Evolutionary conservation across 2,113 vertebrate species (phyloP).

Genomic region (Atractosteus spatula): DNA sequence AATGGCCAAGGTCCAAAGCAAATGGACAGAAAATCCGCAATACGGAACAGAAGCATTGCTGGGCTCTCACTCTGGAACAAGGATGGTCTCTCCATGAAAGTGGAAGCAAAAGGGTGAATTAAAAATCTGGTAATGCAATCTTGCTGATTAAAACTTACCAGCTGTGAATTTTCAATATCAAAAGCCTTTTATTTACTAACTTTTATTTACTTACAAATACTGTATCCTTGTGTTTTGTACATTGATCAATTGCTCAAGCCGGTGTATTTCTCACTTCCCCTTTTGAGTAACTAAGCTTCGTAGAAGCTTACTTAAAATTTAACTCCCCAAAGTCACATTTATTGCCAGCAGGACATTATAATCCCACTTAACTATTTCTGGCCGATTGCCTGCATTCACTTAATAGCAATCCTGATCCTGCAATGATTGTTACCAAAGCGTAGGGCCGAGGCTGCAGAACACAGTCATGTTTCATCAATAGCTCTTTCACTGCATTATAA

Average conservation of each 20-base stretch:
- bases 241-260: conserved; percentile 5
- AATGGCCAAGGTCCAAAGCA: too few species aligned
- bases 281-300: background rate
- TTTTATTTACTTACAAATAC: too few species aligned
- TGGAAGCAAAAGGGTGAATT: too few species aligned
- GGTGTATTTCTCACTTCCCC: background rate
- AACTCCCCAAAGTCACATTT: background rate
- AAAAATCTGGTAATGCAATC: background rate
- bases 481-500: conserved; percentile 1
- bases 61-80: too few species aligned
- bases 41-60: too few species aligned
- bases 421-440: background rate
- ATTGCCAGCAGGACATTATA: background rate
- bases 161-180: background rate
- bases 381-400: conserved; percentile 12
- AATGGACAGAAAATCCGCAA: too few species aligned
- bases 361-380: conserved; percentile 1
- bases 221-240: conserved; percentile 2
- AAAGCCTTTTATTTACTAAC: too few species aligned
- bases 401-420: background rate
- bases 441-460: background rate
- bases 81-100: too few species aligned
- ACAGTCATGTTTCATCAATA: conserved; percentile 9
- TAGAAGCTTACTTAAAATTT: background rate
- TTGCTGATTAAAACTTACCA: conserved; percentile 5